phyloP scores from a whole-genome alignment of 2,888 invertebrate species.

The Polietes domitor region DNA sequence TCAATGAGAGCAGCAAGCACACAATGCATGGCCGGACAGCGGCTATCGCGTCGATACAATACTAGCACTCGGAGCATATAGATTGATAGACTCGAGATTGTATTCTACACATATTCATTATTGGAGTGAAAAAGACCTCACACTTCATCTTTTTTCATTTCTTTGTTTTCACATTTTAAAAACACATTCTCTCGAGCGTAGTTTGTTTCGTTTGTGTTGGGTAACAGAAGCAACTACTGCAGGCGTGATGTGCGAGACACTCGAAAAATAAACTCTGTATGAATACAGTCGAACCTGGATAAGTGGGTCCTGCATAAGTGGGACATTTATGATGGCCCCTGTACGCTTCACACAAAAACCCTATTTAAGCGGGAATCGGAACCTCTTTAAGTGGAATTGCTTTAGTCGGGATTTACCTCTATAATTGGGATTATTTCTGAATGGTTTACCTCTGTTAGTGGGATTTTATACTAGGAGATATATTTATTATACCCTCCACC shows the following conservation, averaged over 20 bases:
- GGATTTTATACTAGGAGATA: too few relatives aligned
- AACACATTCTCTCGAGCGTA: slow-evolving; percentile 36
- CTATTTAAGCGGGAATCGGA: too few relatives aligned
- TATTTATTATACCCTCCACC: too few relatives aligned
- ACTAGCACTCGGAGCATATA: neutral
- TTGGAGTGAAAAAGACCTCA: slow-evolving; percentile 56
- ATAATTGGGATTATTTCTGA: too few relatives aligned
- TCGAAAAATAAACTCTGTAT: slow-evolving; percentile 28
- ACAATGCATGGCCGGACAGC: neutral
- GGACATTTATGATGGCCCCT: too few relatives aligned
- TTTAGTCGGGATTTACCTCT: too few relatives aligned
- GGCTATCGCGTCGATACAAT: neutral
- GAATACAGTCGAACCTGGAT: too few relatives aligned
- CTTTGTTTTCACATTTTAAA: slow-evolving; percentile 41
- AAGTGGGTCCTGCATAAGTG: too few relatives aligned
- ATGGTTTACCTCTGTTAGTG: too few relatives aligned
- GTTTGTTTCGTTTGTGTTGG: slow-evolving; percentile 56
- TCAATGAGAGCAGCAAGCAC: slow-evolving; percentile 13
- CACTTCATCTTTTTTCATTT: slow-evolving; percentile 51
- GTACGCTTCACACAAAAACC: too few relatives aligned
- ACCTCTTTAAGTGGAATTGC: too few relatives aligned
- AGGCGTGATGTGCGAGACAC: slow-evolving; percentile 28
- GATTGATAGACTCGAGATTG: slow-evolving; percentile 63
- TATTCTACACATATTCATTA: slow-evolving; percentile 57
- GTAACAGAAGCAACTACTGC: slow-evolving; percentile 39